A percentile compares a stretch with the other conserved stretches of the same genome.
Conservation (phyloP, 2,797 vertebrate species). For the Sebastolobus altivelis region DNA sequence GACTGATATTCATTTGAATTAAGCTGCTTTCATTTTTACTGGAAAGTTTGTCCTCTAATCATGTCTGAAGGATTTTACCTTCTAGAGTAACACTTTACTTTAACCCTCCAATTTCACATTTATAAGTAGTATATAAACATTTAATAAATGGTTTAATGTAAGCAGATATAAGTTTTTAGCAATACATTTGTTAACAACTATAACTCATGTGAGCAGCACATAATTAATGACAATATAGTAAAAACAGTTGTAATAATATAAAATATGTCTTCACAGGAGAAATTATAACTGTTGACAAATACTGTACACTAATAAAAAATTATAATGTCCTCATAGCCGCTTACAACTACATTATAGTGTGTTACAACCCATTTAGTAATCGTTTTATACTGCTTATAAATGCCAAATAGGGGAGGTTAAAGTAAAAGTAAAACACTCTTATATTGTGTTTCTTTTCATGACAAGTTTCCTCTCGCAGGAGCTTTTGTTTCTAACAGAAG, state of each 20-base stretch:
- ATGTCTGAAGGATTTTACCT: not conserved
- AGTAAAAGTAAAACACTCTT: not conserved
- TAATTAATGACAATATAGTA: not conserved
- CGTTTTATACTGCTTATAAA: constrained; percentile 2
- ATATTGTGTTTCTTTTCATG: not conserved
- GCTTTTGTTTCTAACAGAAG: constrained; percentile 5
- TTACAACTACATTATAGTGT: not conserved
- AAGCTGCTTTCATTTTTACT: not conserved
- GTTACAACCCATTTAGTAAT: not conserved
- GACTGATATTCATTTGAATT: not conserved
- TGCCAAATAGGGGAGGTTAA: not conserved
- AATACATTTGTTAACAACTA: not conserved
- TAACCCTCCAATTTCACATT: not conserved
- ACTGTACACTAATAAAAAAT: not conserved
- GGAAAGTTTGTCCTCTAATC: not conserved
- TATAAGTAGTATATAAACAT: not conserved
- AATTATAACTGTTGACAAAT: not conserved
- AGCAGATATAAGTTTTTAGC: not conserved
- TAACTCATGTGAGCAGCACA: not conserved
- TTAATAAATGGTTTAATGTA: not conserved
- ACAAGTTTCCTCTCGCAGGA: not conserved
- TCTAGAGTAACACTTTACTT: not conserved
- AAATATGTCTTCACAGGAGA: not conserved
- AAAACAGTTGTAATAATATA: not conserved
- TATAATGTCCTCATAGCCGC: not conserved